A percentile compares a stretch with the other conserved stretches of the same genome.
Evolutionary conservation across 2,797 vertebrate genomes (phyloP).

Genomic region (Acipenser ruthenus): DNA sequence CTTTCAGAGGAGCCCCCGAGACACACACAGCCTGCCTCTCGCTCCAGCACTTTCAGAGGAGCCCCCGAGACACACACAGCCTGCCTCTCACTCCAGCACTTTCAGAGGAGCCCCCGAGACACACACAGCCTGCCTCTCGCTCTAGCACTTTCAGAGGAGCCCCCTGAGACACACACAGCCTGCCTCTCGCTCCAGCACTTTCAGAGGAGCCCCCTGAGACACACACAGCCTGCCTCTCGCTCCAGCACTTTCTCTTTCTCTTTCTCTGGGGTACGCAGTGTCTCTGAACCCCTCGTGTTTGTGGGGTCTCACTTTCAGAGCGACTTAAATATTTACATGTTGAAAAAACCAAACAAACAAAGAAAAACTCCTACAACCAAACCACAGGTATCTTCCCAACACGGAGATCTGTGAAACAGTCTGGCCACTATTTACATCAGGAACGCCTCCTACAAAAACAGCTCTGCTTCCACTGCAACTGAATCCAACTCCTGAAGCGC

Average conservation of each 20-base stretch:
- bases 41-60: no score
- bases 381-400: background rate
- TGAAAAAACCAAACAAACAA: background rate
- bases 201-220: no score
- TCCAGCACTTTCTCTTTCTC: background rate
- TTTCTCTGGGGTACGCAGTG: background rate
- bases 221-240: background rate
- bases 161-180: no score
- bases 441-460: constrained; percentile 24
- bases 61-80: no score
- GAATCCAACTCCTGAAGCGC: constrained; percentile 15
- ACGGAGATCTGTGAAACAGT: constrained; percentile 40
- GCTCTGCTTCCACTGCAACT: constrained; percentile 15
- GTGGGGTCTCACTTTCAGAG: background rate
- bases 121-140: no score
- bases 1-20: no score
- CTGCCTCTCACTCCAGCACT: no score
- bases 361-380: background rate
- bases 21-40: no score
- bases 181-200: no score
- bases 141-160: no score
- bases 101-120: no score
- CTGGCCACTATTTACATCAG: constrained; percentile 43
- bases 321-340: background rate
- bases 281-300: background rate